These are phyloP conservation scores for Planococcus citri DNA, from an alignment of 1,140 invertebrate genomes.

Conservation along the genomic window DNA sequence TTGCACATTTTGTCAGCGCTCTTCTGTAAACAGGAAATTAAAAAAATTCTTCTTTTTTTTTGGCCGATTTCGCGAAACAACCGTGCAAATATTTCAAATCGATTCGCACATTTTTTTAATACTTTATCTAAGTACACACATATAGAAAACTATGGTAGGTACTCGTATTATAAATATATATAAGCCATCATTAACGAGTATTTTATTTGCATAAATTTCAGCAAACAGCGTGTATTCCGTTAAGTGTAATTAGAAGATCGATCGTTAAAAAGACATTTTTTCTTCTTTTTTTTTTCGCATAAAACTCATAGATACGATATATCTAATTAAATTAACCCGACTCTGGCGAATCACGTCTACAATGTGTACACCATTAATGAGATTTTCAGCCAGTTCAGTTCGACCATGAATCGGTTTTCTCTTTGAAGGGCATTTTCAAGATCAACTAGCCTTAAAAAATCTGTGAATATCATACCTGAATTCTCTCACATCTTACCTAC, in stretches of 20 bases:
- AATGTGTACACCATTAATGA: not conserved
- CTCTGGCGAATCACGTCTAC: not conserved
- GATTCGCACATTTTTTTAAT: not conserved
- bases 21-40: not conserved
- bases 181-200: not conserved
- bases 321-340: not conserved
- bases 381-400: not conserved
- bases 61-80: not conserved
- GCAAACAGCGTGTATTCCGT: not conserved
- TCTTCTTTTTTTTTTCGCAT: too few relatives aligned
- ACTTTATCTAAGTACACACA: not conserved
- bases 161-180: too few relatives aligned
- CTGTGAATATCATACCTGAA: not conserved
- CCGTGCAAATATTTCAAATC: not conserved
- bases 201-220: not conserved
- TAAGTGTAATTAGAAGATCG: not conserved
- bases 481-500: not conserved
- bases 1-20: not conserved
- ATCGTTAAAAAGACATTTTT: not conserved
- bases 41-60: not conserved
- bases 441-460: conserved; percentile 7
- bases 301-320: not conserved
- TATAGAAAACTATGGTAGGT: too few relatives aligned
- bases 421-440: not conserved
- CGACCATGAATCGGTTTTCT: not conserved